These are phyloP conservation scores for Heliothis subflexa DNA, from an alignment of 1,140 invertebrate genomes.

Conservation along the genomic window DNA sequence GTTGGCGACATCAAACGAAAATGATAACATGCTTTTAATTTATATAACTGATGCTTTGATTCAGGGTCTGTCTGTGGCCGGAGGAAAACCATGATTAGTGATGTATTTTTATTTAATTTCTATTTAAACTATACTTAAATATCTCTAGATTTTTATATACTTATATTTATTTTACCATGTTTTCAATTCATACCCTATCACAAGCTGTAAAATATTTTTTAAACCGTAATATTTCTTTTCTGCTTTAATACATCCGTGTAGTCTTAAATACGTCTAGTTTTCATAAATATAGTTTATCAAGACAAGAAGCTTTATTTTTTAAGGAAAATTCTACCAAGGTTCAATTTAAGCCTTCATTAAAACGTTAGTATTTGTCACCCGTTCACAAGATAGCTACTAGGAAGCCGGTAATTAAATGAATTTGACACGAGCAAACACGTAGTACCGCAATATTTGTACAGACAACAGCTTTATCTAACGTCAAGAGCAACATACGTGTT, in stretches of 20 bases:
- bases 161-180: no score
- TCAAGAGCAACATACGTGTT: conserved; percentile 32
- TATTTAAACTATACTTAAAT: no score
- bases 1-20: conserved; percentile 5
- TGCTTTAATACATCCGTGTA: background rate
- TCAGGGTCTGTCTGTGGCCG: background rate
- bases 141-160: no score
- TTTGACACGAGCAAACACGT: conserved; percentile 10
- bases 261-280: background rate
- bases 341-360: conserved; percentile 26
- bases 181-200: no score
- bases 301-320: background rate
- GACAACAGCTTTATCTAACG: conserved; percentile 33
- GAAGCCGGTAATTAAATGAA: conserved; percentile 26
- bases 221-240: no score
- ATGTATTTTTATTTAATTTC: background rate
- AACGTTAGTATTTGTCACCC: conserved; percentile 6
- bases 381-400: conserved; percentile 22
- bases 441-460: conserved; percentile 34
- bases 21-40: background rate
- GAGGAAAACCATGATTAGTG: background rate
- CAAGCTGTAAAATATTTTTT: no score
- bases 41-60: background rate
- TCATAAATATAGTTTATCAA: background rate
- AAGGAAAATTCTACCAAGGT: conserved; percentile 4